Evolutionary conservation across 2,888 invertebrate species (phyloP), one percentile per base, ranked within the genome.

Genomic region (Chrysolina haemoptera): DNA sequence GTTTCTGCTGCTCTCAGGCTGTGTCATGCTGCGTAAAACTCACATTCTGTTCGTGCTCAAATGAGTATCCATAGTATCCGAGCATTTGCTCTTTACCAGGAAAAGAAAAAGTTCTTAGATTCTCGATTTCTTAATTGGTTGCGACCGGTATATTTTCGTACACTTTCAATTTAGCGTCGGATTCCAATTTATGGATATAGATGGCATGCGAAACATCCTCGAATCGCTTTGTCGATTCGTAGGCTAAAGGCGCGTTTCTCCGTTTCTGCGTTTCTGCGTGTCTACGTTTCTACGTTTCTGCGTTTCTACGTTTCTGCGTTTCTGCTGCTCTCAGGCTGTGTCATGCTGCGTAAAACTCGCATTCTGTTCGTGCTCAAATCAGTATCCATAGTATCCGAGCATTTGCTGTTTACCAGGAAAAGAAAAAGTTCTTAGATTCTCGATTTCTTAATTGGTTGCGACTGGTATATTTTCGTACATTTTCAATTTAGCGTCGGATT

Each of bases 391-490:
- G n/a, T n/a, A n/a, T n/a, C n/a, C n/a, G n/a, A n/a, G n/a, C n/a
- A 83, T 84, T 85, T 85, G 84, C 85, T 83, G 81, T 74, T 81
- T 84, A 83, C 84, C 78, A 79, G 83, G 84, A 82, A 85, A 81
- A 81, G 80, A 70, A 73, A 72, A 76, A 80, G 76, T 81, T 79
- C 53, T 53, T 16, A 18, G 40, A 55, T 18, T 27, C 40, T 53
- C 67, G 76, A 73, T 78, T 75, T 75, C 67, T 76, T 84, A 85
- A 85, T 85, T 85, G 81, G 80, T 82, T 74, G 76, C 73, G 85
- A 83, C 83, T 68, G 63, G 74, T 69, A 75, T 79, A 81, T 81
- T 82, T 79, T 81, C 73, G 78, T 77, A 48, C 66, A 74, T 73
- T 76, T 80, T 81, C 76, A 74, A 75, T 76, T 66, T 78, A 40